Percentiles rank a stretch among this genome's conserved stretches.
Conservation (phyloP, 2,113 vertebrate genomes). For the Hippoglossus stenolepis region DNA sequence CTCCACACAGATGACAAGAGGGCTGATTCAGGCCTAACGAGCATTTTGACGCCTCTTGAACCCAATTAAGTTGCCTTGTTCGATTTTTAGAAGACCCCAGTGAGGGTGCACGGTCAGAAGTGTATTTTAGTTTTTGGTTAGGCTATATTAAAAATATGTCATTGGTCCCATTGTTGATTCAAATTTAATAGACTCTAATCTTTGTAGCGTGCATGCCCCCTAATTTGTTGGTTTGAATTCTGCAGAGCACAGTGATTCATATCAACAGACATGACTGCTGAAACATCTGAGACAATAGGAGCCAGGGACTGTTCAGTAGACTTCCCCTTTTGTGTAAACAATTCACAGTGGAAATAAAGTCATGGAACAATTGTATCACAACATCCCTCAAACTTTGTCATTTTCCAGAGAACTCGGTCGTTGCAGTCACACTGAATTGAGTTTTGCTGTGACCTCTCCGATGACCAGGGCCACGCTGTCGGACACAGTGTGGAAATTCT, state of each 20-base stretch:
- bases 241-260: slow-evolving; percentile 8
- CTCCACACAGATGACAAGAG: slow-evolving; percentile 22
- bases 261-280: slow-evolving; percentile 1
- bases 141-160: slow-evolving; percentile 35
- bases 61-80: slow-evolving; percentile 53
- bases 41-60: slow-evolving; percentile 56
- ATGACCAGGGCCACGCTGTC: slow-evolving; percentile 24
- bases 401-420: background rate
- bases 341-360: slow-evolving; percentile 3
- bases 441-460: slow-evolving; percentile 13
- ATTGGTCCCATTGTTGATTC: slow-evolving; percentile 27
- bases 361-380: background rate
- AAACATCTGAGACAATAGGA: background rate
- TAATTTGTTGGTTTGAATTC: slow-evolving; percentile 25
- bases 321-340: slow-evolving; percentile 9
- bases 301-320: background rate
- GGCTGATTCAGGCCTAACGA: slow-evolving; percentile 45
- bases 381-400: background rate
- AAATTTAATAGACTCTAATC: slow-evolving; percentile 33
- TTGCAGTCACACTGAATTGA: slow-evolving; percentile 8
- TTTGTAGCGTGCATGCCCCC: background rate
- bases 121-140: background rate
- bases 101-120: background rate
- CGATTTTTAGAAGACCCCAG: slow-evolving; percentile 27
- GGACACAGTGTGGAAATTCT: slow-evolving; percentile 38